Conservation (phyloP, 2,113 vertebrate genomes). For the Stegostoma tigrinum region DNA sequence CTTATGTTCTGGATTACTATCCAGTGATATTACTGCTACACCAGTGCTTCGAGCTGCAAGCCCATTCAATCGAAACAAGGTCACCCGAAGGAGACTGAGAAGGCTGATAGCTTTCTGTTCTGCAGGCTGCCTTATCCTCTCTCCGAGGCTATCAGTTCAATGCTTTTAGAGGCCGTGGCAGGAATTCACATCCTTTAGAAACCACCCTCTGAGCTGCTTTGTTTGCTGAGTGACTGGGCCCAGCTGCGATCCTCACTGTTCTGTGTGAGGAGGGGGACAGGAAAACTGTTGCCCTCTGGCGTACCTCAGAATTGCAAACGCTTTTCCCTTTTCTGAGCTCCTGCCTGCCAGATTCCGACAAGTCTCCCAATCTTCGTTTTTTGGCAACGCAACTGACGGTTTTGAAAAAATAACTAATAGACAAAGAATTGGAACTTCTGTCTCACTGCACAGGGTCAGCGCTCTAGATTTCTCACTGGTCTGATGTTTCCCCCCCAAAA, state of each 20-base stretch:
- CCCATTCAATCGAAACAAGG: constrained; percentile 50
- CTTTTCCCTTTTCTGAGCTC: background rate
- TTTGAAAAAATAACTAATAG: constrained; percentile 42
- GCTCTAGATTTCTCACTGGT: background rate
- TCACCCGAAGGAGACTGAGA: constrained; percentile 3
- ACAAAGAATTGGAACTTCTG: background rate
- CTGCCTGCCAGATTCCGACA: constrained; percentile 40
- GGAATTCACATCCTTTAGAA: constrained; percentile 44
- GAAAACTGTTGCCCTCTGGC: constrained; percentile 25
- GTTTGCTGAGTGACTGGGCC: constrained; percentile 45
- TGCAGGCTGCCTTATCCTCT: constrained; percentile 44
- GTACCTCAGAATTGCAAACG: constrained; percentile 46
- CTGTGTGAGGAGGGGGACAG: constrained; percentile 44
- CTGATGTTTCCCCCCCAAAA: background rate
- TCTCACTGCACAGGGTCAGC: background rate
- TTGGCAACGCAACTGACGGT: constrained; percentile 47
- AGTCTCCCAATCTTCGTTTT: constrained; percentile 41
- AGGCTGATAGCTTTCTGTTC: constrained; percentile 40
- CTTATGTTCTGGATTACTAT: no score
- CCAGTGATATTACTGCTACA: no score
- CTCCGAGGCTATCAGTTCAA: constrained; percentile 47
- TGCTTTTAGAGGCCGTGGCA: constrained; percentile 49
- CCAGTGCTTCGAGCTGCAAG: constrained; percentile 39
- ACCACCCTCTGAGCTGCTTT: constrained; percentile 45
- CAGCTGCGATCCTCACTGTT: constrained; percentile 44